Conservation (phyloP, 2,797 vertebrate genomes). For the Ctenopoma multispine region DNA sequence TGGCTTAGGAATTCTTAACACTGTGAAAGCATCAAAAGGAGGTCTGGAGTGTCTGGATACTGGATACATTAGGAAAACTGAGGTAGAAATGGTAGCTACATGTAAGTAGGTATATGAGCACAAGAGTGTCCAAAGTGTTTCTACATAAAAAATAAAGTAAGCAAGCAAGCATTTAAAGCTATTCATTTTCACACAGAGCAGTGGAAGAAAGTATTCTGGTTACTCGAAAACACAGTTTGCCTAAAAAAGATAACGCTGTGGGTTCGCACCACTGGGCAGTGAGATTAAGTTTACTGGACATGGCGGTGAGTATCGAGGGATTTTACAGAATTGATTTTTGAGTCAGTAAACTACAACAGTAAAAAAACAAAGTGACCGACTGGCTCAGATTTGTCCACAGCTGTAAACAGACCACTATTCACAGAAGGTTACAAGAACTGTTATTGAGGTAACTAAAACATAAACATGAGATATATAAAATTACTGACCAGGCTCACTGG, state of each 20-base stretch:
- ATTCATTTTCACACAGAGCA: conserved; percentile 1
- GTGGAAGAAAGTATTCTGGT: conserved; percentile 31
- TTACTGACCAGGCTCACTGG: no score
- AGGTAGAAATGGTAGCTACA: conserved; percentile 60
- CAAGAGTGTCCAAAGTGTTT: neutral
- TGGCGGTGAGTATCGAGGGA: neutral
- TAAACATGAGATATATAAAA: no score
- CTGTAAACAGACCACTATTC: conserved; percentile 33
- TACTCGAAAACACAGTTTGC: neutral
- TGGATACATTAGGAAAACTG: conserved; percentile 33
- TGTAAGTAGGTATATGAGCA: neutral
- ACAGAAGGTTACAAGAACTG: neutral
- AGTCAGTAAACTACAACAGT: conserved; percentile 31
- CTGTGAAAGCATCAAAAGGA: conserved; percentile 5
- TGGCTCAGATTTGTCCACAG: conserved; percentile 40
- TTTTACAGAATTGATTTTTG: conserved; percentile 25
- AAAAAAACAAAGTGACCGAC: neutral
- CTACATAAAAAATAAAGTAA: neutral
- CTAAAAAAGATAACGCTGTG: conserved; percentile 15
- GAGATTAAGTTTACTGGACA: neutral
- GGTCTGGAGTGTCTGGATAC: conserved; percentile 22
- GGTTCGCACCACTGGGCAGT: conserved; percentile 8
- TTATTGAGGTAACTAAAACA: no score
- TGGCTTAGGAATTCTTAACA: conserved; percentile 21
- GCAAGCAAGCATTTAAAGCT: neutral